Evolutionary conservation across 2,113 vertebrate species (phyloP).

Genomic region (Bubo blakistoni): DNA sequence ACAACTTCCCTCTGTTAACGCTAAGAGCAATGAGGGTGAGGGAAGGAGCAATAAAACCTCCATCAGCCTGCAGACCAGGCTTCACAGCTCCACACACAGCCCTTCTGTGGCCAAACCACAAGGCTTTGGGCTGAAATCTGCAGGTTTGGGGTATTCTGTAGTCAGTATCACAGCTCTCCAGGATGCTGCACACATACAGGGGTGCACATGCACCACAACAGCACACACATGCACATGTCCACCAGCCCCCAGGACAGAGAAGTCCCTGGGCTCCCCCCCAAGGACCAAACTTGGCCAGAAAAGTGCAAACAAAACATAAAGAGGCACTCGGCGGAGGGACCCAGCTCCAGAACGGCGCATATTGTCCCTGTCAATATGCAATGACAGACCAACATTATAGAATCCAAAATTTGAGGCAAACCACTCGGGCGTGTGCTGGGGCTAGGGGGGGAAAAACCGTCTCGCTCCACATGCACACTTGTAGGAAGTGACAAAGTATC

Average conservation of each 20-base stretch:
- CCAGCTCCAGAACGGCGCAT: fast-evolving
- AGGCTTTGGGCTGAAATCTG: neutral
- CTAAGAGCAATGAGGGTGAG: neutral
- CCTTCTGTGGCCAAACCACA: neutral
- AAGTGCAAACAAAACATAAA: neutral
- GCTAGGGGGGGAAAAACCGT: neutral
- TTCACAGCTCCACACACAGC: neutral
- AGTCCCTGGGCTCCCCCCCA: fast-evolving
- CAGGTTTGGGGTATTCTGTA: neutral
- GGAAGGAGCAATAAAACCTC: neutral
- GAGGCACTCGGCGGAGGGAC: neutral
- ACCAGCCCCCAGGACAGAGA: neutral
- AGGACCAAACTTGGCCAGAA: neutral
- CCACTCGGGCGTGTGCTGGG: neutral
- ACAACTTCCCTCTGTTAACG: neutral
- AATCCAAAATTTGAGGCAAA: constrained; percentile 1
- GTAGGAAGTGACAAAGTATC: constrained; percentile 53
- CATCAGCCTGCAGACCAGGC: neutral
- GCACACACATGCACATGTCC: fast-evolving
- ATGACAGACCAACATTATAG: neutral
- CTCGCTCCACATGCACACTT: constrained; percentile 39
- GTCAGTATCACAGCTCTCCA: neutral
- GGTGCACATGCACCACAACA: fast-evolving
- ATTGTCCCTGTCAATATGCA: neutral
- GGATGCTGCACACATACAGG: neutral